These are phyloP conservation scores for Latrodectus elegans DNA, from an alignment of 2,888 invertebrate genomes.

Conservation along the genomic window DNA sequence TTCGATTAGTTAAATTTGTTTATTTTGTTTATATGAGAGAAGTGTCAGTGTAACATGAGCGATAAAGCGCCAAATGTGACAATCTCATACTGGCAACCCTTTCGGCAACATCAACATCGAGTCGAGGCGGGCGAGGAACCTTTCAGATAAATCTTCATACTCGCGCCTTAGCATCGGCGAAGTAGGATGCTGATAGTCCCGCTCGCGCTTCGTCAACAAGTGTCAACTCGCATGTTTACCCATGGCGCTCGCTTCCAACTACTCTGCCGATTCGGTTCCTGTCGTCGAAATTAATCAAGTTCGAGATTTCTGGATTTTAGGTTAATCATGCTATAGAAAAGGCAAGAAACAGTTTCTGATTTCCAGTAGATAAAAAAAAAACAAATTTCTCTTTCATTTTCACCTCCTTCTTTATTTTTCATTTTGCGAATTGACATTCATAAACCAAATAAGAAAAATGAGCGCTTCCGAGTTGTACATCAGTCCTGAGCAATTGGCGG, in stretches of 20 bases:
- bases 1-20: too few relatives aligned
- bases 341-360: not conserved
- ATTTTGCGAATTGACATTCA: constrained; percentile 28
- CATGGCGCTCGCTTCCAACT: constrained; percentile 5
- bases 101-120: constrained; percentile 11
- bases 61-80: too few relatives aligned
- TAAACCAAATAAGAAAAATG: not conserved
- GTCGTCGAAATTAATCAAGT: not conserved
- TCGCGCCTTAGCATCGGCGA: constrained; percentile 3
- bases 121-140: not conserved
- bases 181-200: not conserved
- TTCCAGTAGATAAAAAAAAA: not conserved
- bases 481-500: constrained; percentile 27
- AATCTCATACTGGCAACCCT: not conserved
- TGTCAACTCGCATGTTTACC: constrained; percentile 23
- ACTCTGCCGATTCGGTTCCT: not conserved
- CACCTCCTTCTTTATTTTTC: not conserved
- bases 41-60: too few relatives aligned
- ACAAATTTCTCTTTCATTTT: not conserved
- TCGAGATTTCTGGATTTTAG: too few relatives aligned
- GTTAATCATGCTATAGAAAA: not conserved
- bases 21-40: too few relatives aligned
- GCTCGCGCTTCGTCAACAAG: constrained; percentile 6
- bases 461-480: constrained; percentile 23
- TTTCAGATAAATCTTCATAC: too few relatives aligned